Percentiles rank a stretch among this genome's conserved stretches.
phyloP scores from a whole-genome alignment of 2,888 invertebrate species.

The Dioctria rufipes region DNA sequence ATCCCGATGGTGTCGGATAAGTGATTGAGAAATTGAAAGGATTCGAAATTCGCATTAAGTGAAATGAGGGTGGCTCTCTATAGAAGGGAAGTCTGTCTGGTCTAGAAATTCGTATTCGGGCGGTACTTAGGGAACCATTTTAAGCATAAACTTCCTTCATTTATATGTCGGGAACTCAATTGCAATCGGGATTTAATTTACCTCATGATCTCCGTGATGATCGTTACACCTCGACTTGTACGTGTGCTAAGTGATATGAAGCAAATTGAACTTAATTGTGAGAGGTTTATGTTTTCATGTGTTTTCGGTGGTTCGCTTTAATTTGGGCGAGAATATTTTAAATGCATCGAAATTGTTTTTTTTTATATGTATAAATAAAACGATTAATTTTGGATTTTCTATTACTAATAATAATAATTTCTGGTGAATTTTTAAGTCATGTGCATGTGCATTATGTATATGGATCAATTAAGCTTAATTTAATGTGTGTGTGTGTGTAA shows the following conservation, averaged over 20 bases:
- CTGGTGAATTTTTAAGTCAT: constrained; percentile 3
- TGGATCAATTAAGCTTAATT: too few relatives aligned
- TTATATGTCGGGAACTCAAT: constrained; percentile 2
- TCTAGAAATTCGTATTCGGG: constrained; percentile 11
- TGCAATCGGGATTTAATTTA: constrained; percentile 44
- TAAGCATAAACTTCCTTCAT: constrained; percentile 5
- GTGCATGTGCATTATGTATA: too few relatives aligned
- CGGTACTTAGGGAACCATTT: constrained; percentile 37
- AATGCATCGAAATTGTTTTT: not conserved
- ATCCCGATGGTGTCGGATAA: constrained; percentile 37
- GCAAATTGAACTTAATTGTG: constrained; percentile 32
- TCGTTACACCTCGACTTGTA: constrained; percentile 32
- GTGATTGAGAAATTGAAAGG: constrained; percentile 50
- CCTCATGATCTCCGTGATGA: constrained; percentile 40
- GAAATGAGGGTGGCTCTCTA: constrained; percentile 23
- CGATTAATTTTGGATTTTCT: too few relatives aligned
- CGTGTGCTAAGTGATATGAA: constrained; percentile 46
- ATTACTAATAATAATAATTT: not conserved
- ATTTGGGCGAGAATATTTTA: not conserved
- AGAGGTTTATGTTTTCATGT: constrained; percentile 10
- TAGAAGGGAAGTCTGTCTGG: constrained; percentile 28
- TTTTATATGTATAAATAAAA: too few relatives aligned
- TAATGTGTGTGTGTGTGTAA: too few relatives aligned
- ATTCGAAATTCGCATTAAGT: constrained; percentile 38
- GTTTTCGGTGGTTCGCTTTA: not conserved